phyloP scores from a whole-genome alignment of 2,888 invertebrate species.

The Papilio demoleus region DNA sequence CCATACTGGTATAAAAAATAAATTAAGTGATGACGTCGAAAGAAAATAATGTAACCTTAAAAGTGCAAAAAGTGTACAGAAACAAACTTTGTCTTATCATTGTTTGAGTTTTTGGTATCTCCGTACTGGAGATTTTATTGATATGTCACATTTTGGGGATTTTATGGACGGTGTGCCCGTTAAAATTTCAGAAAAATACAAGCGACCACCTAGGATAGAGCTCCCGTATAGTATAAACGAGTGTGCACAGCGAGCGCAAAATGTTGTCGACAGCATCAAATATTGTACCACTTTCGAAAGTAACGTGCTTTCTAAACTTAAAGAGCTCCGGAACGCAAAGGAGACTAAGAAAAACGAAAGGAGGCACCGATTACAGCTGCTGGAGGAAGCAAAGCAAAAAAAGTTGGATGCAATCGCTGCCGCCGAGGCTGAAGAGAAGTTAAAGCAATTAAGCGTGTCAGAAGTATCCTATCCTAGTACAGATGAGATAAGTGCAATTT shows the following conservation, averaged over 20 bases:
- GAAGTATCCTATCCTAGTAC: slow-evolving; percentile 85
- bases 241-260: slow-evolving; percentile 66
- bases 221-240: slow-evolving; percentile 78
- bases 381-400: slow-evolving; percentile 83
- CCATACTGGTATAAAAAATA: slow-evolving; percentile 48
- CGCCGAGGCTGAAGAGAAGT: slow-evolving; percentile 77
- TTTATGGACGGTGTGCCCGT: slow-evolving; percentile 94
- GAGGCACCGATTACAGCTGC: slow-evolving; percentile 83
- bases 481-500: slow-evolving; percentile 82
- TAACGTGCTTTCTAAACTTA: slow-evolving; percentile 88
- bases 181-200: slow-evolving; percentile 94
- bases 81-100: slow-evolving; percentile 77
- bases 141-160: slow-evolving; percentile 81
- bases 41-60: slow-evolving; percentile 78
- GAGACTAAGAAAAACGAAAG: slow-evolving; percentile 85
- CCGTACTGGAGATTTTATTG: slow-evolving; percentile 55
- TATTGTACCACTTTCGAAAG: slow-evolving; percentile 89
- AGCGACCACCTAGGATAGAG: slow-evolving; percentile 87
- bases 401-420: slow-evolving; percentile 79
- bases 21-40: slow-evolving; percentile 75
- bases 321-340: slow-evolving; percentile 87
- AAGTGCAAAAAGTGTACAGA: slow-evolving; percentile 69
- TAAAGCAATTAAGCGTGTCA: slow-evolving; percentile 82
- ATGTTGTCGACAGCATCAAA: slow-evolving; percentile 68
- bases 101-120: slow-evolving; percentile 67